These are phyloP conservation scores for Melanogrammus aeglefinus DNA, from an alignment of 2,797 vertebrate species.

Conservation along the genomic window DNA sequence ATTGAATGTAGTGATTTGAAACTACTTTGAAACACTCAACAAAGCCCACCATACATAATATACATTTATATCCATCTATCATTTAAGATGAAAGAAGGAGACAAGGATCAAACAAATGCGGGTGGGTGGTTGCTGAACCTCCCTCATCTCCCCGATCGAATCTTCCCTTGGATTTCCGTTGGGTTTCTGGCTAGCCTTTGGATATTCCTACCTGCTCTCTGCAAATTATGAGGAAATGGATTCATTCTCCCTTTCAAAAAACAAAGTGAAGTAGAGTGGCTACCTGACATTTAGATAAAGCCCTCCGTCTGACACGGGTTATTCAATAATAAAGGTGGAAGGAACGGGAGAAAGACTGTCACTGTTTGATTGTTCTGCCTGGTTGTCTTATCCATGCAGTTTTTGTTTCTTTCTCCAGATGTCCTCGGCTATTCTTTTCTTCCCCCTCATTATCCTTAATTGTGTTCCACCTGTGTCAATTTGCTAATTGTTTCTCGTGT, in stretches of 20 bases:
- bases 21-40: neutral
- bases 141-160: neutral
- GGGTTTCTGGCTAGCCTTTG: neutral
- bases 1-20: neutral
- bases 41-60: neutral
- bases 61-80: neutral
- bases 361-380: neutral
- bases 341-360: neutral
- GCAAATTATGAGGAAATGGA: constrained; percentile 14
- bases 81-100: constrained; percentile 5
- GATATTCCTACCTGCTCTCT: neutral
- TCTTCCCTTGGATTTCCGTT: neutral
- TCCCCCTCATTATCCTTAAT: neutral
- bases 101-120: neutral
- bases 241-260: neutral
- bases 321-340: neutral
- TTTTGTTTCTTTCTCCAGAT: neutral
- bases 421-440: neutral
- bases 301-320: neutral
- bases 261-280: constrained; percentile 6
- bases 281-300: constrained; percentile 6
- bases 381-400: neutral
- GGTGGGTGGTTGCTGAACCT: neutral
- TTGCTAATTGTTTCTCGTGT: neutral
- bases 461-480: neutral